phyloP scores from a whole-genome alignment of 2,888 invertebrate species.

The Lasioglossum leucozonium region DNA sequence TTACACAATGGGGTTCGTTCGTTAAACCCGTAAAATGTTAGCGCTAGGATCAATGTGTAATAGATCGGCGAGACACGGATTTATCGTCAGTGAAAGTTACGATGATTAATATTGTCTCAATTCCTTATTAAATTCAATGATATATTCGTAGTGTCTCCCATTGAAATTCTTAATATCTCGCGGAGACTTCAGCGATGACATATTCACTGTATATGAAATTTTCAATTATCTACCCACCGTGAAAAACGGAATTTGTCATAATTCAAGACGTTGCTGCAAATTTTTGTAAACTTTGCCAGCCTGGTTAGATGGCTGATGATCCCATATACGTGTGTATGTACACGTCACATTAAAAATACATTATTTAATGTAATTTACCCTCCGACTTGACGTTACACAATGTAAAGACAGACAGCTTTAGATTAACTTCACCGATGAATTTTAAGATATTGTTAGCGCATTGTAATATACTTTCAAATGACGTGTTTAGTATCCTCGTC shows the following conservation, averaged over 20 bases:
- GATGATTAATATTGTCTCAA: conserved; percentile 20
- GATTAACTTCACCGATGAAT: not conserved
- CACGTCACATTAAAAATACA: not conserved
- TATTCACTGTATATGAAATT: not conserved
- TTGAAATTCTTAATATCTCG: not conserved
- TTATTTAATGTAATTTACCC: not conserved
- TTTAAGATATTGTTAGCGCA: not conserved
- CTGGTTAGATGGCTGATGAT: not conserved
- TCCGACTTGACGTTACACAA: not conserved
- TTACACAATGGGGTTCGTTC: not conserved
- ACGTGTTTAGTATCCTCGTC: not conserved
- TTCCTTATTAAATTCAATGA: conserved; percentile 1
- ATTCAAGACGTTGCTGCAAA: not conserved
- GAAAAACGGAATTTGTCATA: not conserved
- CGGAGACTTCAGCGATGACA: not conserved
- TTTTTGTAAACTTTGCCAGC: not conserved
- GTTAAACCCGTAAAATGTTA: not conserved
- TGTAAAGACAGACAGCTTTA: not conserved
- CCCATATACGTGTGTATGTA: not conserved
- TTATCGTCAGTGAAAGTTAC: not conserved
- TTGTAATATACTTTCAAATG: not conserved
- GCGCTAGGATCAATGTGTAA: not conserved
- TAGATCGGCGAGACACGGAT: not conserved
- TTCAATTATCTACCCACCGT: not conserved
- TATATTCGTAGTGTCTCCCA: not conserved